Evolutionary conservation across 2,888 invertebrate genomes (phyloP).

Genomic region (Syrphus vitripennis): DNA sequence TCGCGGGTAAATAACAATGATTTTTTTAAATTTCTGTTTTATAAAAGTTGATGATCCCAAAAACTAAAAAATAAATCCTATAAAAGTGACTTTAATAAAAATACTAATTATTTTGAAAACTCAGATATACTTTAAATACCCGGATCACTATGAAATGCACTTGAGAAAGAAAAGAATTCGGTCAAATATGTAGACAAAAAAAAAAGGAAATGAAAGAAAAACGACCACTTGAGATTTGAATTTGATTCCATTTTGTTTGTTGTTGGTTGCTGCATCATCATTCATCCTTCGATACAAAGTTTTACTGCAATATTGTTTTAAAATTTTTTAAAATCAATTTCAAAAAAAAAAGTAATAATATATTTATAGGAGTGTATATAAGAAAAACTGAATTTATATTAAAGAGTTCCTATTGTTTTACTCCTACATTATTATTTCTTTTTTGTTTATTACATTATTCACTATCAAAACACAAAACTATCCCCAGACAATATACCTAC

Average conservation of each 20-base stretch:
- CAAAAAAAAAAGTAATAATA: neutral
- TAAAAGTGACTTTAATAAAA: neutral
- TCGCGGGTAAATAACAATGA: neutral
- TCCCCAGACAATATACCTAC: neutral
- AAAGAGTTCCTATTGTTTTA: neutral
- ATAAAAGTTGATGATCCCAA: too few relatives aligned
- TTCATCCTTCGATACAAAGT: neutral
- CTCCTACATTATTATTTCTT: neutral
- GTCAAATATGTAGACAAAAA: neutral
- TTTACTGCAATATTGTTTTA: neutral
- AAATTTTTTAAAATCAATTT: neutral
- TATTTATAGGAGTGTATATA: too few relatives aligned
- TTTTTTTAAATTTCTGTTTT: neutral
- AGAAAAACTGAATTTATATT: neutral
- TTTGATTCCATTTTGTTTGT: neutral
- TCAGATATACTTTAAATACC: neutral
- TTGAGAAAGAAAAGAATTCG: constrained; percentile 7
- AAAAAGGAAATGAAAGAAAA: neutral
- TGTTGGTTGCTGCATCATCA: neutral
- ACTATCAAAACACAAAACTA: constrained; percentile 10
- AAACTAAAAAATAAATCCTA: neutral
- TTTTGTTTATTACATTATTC: neutral
- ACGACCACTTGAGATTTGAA: constrained; percentile 12
- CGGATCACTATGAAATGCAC: neutral
- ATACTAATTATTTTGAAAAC: neutral